Conservation (phyloP, 1,140 invertebrate genomes). For the Oscheius sp. region DNA sequence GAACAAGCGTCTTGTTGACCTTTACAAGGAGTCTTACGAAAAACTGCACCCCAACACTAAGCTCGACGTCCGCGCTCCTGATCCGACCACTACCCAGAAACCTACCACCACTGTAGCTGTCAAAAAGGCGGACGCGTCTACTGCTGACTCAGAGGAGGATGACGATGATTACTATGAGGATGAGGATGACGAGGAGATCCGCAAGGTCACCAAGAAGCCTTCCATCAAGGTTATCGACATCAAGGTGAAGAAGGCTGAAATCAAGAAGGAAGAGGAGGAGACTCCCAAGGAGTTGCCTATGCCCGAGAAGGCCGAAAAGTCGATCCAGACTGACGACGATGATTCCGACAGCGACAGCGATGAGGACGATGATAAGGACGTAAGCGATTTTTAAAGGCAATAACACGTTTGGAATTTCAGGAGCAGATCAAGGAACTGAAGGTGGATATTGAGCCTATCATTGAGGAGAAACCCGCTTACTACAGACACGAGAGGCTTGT, state of each 20-base stretch:
- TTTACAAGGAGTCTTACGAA: constrained; percentile 55
- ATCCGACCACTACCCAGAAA: constrained; percentile 28
- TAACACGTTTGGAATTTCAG: not conserved
- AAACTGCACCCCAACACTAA: constrained; percentile 44
- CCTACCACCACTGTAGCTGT: constrained; percentile 12
- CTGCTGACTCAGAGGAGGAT: constrained; percentile 49
- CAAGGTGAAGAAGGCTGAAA: constrained; percentile 36
- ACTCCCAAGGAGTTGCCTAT: not conserved
- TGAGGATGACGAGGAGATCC: constrained; percentile 33
- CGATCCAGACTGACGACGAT: constrained; percentile 38
- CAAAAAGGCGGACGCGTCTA: constrained; percentile 14
- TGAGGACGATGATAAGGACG: constrained; percentile 33
- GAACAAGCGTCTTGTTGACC: constrained; percentile 49
- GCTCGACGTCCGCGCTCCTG: constrained; percentile 29
- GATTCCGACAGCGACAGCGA: constrained; percentile 43
- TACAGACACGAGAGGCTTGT: constrained; percentile 45
- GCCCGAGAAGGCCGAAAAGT: constrained; percentile 21
- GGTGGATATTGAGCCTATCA: constrained; percentile 56
- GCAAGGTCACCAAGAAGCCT: constrained; percentile 27
- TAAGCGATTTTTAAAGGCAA: not conserved
- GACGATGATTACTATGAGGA: constrained; percentile 50
- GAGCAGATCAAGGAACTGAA: constrained; percentile 42
- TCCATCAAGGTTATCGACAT: constrained; percentile 26
- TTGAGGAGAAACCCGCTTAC: constrained; percentile 47
- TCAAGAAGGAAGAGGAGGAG: constrained; percentile 46